A percentile compares a stretch with the other conserved stretches of the same genome.
Conservation (phyloP, 2,888 invertebrate species). For the Dinocampus coccinellae region DNA sequence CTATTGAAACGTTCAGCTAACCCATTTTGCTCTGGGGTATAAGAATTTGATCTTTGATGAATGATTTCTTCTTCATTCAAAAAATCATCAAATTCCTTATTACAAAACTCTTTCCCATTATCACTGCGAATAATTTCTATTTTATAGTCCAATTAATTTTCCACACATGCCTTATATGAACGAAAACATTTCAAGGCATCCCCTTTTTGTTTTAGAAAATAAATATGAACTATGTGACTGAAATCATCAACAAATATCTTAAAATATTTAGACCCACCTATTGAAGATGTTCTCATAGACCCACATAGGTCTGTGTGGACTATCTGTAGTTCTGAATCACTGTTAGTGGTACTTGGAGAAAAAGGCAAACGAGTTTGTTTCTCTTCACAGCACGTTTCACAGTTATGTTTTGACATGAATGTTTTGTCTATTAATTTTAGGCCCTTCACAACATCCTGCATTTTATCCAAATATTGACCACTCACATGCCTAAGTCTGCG, state of each 20-base stretch:
- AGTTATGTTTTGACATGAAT: neutral
- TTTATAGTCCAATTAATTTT: neutral
- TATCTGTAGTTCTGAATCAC: neutral
- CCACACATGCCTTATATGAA: neutral
- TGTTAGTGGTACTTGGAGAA: neutral
- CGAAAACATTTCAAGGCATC: neutral
- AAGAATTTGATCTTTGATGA: conserved; percentile 40
- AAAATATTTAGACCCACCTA: neutral
- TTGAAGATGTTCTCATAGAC: neutral
- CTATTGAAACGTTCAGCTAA: conserved; percentile 52
- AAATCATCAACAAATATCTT: neutral
- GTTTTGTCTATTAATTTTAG: neutral
- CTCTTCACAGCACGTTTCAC: neutral
- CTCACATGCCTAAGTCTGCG: neutral
- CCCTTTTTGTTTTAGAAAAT: neutral
- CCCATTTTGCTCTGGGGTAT: conserved; percentile 55
- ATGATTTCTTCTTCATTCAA: conserved; percentile 28
- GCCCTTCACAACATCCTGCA: neutral
- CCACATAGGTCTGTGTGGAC: neutral
- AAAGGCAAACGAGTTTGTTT: neutral
- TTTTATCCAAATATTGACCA: neutral
- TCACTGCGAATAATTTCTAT: neutral
- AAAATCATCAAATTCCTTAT: conserved; percentile 15
- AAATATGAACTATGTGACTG: neutral
- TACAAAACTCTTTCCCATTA: conserved; percentile 11